These are phyloP conservation scores for Diplodus puntazzo DNA, from an alignment of 2,797 vertebrate genomes.

Conservation along the genomic window DNA sequence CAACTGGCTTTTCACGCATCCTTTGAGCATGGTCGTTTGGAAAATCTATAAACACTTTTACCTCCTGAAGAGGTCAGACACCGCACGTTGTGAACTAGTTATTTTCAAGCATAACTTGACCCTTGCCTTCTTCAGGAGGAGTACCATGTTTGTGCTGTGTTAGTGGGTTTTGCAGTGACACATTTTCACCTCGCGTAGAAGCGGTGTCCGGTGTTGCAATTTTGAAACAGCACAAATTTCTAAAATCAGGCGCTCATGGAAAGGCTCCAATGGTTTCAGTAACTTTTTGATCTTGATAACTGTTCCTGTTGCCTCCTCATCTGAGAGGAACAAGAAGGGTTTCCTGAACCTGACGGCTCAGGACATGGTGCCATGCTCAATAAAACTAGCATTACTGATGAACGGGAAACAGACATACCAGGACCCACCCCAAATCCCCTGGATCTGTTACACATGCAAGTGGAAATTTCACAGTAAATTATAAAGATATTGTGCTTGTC, in stretches of 20 bases:
- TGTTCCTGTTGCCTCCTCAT: neutral
- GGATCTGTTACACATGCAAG: conserved; percentile 45
- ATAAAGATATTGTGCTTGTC: neutral
- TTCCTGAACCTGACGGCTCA: conserved; percentile 1
- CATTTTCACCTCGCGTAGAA: neutral
- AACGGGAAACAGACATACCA: conserved; percentile 36
- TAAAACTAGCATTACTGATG: conserved; percentile 48
- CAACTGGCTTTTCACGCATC: fast-evolving
- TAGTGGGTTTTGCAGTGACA: neutral
- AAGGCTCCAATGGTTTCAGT: neutral
- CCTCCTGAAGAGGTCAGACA: neutral
- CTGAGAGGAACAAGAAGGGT: neutral
- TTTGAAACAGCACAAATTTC: neutral
- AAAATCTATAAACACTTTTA: neutral
- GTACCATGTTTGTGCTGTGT: neutral
- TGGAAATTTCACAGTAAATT: conserved; percentile 15
- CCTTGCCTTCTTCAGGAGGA: too few species aligned
- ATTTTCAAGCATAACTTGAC: neutral
- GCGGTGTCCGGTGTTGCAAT: neutral
- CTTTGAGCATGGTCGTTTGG: neutral
- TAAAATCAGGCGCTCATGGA: neutral
- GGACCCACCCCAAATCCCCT: conserved; percentile 22
- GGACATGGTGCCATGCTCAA: conserved; percentile 15
- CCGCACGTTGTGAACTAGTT: fast-evolving
- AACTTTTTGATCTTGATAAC: neutral